Conservation (phyloP, 2,797 vertebrate species). For the Danionella dracula region DNA sequence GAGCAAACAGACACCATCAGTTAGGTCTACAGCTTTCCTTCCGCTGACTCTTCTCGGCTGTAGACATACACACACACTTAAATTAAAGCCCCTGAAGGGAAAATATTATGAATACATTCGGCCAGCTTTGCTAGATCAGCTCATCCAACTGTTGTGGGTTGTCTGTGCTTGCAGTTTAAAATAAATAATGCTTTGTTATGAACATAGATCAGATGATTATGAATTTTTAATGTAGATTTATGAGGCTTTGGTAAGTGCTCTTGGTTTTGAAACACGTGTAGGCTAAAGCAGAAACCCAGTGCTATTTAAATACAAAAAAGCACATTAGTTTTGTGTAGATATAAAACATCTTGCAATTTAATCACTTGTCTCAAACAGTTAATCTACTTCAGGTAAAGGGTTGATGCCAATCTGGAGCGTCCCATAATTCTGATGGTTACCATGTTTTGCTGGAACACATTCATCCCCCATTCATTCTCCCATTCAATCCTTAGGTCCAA, state of each 20-base stretch:
- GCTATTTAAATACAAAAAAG: neutral
- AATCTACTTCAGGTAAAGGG: no score
- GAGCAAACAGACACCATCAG: constrained; percentile 24
- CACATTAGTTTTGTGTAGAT: neutral
- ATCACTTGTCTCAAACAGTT: no score
- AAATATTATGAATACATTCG: constrained; percentile 26
- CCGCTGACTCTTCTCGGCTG: constrained; percentile 1
- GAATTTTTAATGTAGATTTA: neutral
- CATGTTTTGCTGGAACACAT: no score
- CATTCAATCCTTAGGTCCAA: no score
- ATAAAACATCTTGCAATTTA: neutral
- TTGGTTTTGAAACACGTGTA: neutral
- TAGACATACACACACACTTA: neutral
- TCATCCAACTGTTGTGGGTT: constrained; percentile 12
- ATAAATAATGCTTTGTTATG: constrained; percentile 6
- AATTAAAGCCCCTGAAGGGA: constrained; percentile 11
- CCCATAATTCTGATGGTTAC: no score
- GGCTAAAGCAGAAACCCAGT: no score
- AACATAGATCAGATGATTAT: constrained; percentile 7
- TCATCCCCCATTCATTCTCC: no score
- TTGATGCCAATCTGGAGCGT: no score
- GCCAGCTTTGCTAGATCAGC: constrained; percentile 26
- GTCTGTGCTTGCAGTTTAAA: neutral
- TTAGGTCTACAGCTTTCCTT: constrained; percentile 17
- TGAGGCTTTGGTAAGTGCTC: neutral